Percentiles rank a stretch among this genome's conserved stretches.
Conservation (phyloP, 2,888 invertebrate genomes). For the Nymphalis c-album region DNA sequence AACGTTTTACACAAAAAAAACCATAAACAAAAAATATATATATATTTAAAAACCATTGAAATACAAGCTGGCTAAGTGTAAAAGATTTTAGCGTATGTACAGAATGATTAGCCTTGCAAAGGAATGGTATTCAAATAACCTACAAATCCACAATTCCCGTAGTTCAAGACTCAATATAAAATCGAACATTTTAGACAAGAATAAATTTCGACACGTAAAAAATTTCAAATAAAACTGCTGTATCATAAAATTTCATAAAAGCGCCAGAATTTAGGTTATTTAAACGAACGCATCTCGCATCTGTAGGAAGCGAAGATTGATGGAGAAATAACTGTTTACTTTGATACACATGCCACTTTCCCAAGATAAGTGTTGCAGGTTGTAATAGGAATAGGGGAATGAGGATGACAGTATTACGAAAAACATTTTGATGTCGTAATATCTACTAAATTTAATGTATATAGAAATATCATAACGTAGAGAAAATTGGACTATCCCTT, state of each 20-base stretch:
- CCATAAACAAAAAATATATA: too few relatives aligned
- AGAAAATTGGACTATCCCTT: too few relatives aligned
- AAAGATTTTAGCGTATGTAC: too few relatives aligned
- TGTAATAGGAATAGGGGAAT: background rate
- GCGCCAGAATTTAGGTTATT: conserved; percentile 32
- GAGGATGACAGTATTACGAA: background rate
- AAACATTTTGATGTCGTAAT: background rate
- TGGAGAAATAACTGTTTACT: conserved; percentile 28
- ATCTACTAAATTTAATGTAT: too few relatives aligned
- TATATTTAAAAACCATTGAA: too few relatives aligned
- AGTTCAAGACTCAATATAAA: background rate
- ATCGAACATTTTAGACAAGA: conserved; percentile 16
- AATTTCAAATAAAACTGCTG: conserved; percentile 34
- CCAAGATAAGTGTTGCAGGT: conserved; percentile 23
- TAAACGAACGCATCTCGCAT: conserved; percentile 29
- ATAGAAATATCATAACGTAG: too few relatives aligned
- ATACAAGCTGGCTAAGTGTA: too few relatives aligned
- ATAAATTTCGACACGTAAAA: conserved; percentile 21
- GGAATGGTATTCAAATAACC: background rate
- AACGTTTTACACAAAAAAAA: too few relatives aligned
- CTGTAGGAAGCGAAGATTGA: conserved; percentile 33
- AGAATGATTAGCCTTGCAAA: too few relatives aligned
- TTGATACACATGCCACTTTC: conserved; percentile 24
- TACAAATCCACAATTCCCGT: background rate
- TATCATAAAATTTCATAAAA: conserved; percentile 23